phyloP scores from a whole-genome alignment of 2,113 vertebrate species.

The Camelus bactrianus region DNA sequence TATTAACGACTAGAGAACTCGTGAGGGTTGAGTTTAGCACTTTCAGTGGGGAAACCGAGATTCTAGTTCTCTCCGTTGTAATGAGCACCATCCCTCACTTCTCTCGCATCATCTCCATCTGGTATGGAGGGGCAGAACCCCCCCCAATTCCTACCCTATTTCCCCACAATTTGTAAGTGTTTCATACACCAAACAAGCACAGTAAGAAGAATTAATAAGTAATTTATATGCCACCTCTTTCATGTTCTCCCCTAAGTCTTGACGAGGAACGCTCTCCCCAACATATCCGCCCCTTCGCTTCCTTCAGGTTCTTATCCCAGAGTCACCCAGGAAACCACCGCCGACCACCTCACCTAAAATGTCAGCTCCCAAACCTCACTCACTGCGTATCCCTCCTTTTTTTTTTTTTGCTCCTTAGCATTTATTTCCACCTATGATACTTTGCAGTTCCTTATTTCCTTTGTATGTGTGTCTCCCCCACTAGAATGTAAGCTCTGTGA shows the following conservation, averaged over 20 bases:
- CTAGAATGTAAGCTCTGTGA: background rate
- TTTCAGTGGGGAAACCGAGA: background rate
- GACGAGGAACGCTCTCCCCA: background rate
- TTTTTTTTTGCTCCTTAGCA: background rate
- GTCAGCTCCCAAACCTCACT: background rate
- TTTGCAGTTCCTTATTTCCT: background rate
- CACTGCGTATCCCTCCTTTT: background rate
- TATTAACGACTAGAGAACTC: slow-evolving; percentile 22
- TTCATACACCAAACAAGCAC: background rate
- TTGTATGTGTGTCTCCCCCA: background rate
- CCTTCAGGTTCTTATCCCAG: background rate
- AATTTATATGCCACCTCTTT: background rate
- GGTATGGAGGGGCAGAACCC: background rate
- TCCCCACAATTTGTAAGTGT: background rate
- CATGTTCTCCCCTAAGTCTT: background rate
- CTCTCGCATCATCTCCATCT: background rate
- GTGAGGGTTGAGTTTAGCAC: background rate
- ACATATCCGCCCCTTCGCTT: background rate
- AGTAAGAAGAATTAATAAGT: background rate
- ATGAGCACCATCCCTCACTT: background rate
- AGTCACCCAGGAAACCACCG: background rate
- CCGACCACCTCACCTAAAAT: background rate
- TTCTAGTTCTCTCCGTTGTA: background rate
- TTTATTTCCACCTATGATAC: background rate
- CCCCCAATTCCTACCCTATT: background rate